Evolutionary conservation across 2,113 vertebrate genomes (phyloP).

Genomic region (Nipponia nippon): DNA sequence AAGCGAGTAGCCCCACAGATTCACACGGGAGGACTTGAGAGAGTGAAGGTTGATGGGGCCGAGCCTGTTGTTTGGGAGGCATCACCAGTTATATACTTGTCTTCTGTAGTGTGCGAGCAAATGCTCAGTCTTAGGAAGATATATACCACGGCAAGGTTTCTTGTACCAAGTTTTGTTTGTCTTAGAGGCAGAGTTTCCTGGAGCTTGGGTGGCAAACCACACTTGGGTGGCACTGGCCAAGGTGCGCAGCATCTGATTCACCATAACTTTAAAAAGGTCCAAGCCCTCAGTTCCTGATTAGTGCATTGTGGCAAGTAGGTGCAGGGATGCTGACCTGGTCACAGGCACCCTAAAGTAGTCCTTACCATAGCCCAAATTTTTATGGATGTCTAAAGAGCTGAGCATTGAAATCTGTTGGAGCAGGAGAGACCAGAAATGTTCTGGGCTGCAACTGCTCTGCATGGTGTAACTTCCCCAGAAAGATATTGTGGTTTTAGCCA

Average conservation of each 20-base stretch:
- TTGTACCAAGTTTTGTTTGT: neutral
- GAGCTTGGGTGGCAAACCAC: neutral
- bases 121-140: neutral
- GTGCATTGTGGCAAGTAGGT: neutral
- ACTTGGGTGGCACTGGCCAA: neutral
- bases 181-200: neutral
- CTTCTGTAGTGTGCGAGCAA: neutral
- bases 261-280: neutral
- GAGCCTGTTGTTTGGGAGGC: neutral
- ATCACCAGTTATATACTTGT: neutral
- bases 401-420: neutral
- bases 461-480: neutral
- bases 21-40: neutral
- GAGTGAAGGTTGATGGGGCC: neutral
- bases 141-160: neutral
- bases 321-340: neutral
- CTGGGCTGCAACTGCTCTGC: neutral
- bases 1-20: neutral
- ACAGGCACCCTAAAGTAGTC: neutral
- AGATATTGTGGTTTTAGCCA: neutral
- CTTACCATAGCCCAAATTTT: neutral
- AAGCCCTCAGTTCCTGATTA: neutral
- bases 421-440: neutral
- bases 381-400: neutral
- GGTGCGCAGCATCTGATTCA: neutral